Base-by-base conservation (phyloP, 2,888 invertebrate genomes). In the Aleiodes leptofemur region DNA sequence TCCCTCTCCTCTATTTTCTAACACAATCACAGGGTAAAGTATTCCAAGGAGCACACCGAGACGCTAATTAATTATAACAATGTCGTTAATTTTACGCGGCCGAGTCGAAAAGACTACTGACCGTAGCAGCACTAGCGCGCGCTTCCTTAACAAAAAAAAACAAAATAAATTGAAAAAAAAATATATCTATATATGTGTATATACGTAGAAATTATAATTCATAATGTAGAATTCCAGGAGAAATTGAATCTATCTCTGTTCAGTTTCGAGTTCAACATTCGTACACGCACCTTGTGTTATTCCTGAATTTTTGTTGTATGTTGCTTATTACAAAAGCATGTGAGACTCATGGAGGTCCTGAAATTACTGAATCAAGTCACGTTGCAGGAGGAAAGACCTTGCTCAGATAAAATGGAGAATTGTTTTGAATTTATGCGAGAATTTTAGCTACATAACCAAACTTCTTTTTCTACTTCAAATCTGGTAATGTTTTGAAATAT, bases 61-160 rank as follows among this genome's bases (percentile, higher is more conserved):
- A 78, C 82, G 82, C 85, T 88, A 88, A 88, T 88, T 88, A 88
- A 88, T 87, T 88, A 88, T 86, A 88, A 88, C 88, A 88, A 88
- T 88, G 87, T 87, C 87, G 86, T 88, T 88, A 88, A 87, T 86
- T 88, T 85, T 85, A 87, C 87, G 87, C 88, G 85, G 85, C 83
- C 84, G 86, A 88, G 84, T 87, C 86, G 87, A 87, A 87, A 86
- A 83, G 85, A 64, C 86, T 87, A 87, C 88, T 86, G 86, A 88
- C 88, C 87, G 87, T 83, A 84, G 83, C 82, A 72, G 34, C 76
- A 74, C 50, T 31, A n/a, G 69, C 72, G 69, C 43, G 66, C 59
- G 71, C 70, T 72, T 72, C 64, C 11, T 51, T 31, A 53, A 34
- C 23, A 68, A 50, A 23, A 43, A 61, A 55, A 59, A 55, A 55